Evolutionary conservation across 2,797 vertebrate genomes (phyloP).

Genomic region (Danionella dracula): DNA sequence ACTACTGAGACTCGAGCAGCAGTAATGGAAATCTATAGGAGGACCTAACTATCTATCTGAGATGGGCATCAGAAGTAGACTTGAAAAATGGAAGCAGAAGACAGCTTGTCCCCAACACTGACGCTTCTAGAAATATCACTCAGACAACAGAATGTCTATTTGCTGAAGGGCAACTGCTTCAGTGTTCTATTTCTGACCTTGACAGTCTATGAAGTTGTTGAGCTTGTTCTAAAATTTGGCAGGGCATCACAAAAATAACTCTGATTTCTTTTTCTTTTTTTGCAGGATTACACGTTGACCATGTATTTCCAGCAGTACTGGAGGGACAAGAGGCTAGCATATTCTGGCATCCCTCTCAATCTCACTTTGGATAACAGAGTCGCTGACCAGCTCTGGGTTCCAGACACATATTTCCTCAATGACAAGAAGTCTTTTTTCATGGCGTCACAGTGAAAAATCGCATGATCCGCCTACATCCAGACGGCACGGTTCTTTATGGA

Average conservation of each 20-base stretch:
- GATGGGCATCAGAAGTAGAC: conserved; percentile 36
- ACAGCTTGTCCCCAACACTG: conserved; percentile 45
- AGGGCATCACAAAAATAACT: background rate
- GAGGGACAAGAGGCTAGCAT: conserved; percentile 94
- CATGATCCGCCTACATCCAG: conserved; percentile 96
- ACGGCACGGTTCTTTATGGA: conserved; percentile 92
- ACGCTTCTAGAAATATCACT: conserved; percentile 54
- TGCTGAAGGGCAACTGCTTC: conserved; percentile 30
- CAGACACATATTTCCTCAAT: conserved; percentile 97
- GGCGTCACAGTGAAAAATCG: conserved; percentile 97
- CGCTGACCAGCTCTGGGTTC: conserved; percentile 97
- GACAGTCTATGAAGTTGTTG: background rate
- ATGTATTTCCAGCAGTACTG: conserved; percentile 99
- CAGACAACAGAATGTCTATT: conserved; percentile 45
- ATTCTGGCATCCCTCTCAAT: conserved; percentile 92
- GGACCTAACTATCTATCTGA: conserved; percentile 38
- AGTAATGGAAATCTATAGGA: conserved; percentile 52
- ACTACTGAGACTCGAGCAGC: conserved; percentile 18
- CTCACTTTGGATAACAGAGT: conserved; percentile 96
- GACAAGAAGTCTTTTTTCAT: conserved; percentile 98
- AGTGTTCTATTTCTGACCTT: conserved; percentile 45
- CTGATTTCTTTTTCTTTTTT: background rate
- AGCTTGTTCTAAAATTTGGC: too few relatives aligned
- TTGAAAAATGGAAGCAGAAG: conserved; percentile 40
- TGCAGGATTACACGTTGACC: conserved; percentile 93